Base-by-base conservation (phyloP, 2,888 invertebrate genomes). In the Gerris lacustris region DNA sequence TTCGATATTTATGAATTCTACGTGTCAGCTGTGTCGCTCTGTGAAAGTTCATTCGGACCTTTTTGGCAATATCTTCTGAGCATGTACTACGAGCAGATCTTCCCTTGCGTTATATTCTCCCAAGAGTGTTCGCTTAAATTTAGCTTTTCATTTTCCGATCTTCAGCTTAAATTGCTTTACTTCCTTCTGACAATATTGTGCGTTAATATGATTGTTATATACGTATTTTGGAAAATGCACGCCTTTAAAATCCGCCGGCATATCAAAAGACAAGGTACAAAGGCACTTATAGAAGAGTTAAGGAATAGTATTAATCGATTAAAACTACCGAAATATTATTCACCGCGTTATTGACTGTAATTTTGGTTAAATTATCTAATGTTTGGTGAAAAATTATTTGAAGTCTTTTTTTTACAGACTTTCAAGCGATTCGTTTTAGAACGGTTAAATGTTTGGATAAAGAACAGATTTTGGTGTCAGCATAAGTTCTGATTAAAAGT, bases 141-240 rank as follows among this genome's bases (percentile, higher is more conserved):
- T 11, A 55, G 15, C 15, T 11, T 55, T 55, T 55, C 55, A 55
- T 55, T 55, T 15, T 55, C 55, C 15, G 55, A 55, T 2, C 55
- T 55, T 55, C 55, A 55, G 15, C 9, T 55, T 55, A 55, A 55
- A 55, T 55, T 55, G 55, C 55, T 55, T 55, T 55, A 55, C 15
- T 11, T 55, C 15, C 55, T 55, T 55, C 11, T 55, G 55, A 55
- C 55, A 11, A 55, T 55, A 11, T 15, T 55, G 2, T 55, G 55
- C 15, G 15, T 55, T 55, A 55, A 55, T 55, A 55, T 55, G 9
- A 15, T 55, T 55, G 55, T 15, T 15, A 55, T 55, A 9, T 11
- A 55, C 15, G 15, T 55, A 55, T 55, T 55, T 55, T 55, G 55
- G 55, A 55, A 55, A 55, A 55, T 55, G 55, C 55, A 55, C 55